phyloP scores from a whole-genome alignment of 2,113 vertebrate species.

The Amblyopsis rosae region DNA sequence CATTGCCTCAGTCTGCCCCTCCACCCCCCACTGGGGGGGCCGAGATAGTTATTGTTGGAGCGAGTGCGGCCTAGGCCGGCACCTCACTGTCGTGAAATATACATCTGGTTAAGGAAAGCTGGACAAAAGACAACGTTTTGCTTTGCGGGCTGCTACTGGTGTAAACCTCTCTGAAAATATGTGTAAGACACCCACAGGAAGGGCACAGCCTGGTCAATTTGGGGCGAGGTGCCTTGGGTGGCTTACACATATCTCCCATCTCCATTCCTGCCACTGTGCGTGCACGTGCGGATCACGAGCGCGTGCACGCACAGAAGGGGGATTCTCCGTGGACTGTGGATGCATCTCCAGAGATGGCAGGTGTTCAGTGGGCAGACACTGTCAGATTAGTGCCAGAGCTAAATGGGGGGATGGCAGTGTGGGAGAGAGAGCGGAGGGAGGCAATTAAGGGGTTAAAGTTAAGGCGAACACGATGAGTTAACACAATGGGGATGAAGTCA shows the following conservation, averaged over 20 bases:
- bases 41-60: constrained; percentile 69
- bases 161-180: constrained; percentile 20
- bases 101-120: constrained; percentile 38
- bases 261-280: constrained; percentile 10
- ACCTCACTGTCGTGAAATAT: constrained; percentile 59
- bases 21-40: constrained; percentile 67
- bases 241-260: no score
- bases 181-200: constrained; percentile 17
- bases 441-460: constrained; percentile 75
- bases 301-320: constrained; percentile 44
- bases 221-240: no score
- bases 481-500: constrained; percentile 77
- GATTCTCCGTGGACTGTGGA: constrained; percentile 41
- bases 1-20: constrained; percentile 74
- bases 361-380: constrained; percentile 72
- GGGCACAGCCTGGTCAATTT: background rate
- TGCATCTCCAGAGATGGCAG: constrained; percentile 52
- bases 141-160: constrained; percentile 36
- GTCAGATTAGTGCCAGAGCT: constrained; percentile 68
- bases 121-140: constrained; percentile 51
- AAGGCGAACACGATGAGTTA: constrained; percentile 72
- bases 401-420: constrained; percentile 44
- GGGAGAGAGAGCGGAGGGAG: constrained; percentile 65
- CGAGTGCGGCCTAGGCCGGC: constrained; percentile 57
- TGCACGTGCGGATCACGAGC: constrained; percentile 38